A percentile compares a stretch with the other conserved stretches of the same genome.
These are phyloP conservation scores for Drosophila maculinotata DNA, from an alignment of 2,888 invertebrate genomes.

Conservation along the genomic window DNA sequence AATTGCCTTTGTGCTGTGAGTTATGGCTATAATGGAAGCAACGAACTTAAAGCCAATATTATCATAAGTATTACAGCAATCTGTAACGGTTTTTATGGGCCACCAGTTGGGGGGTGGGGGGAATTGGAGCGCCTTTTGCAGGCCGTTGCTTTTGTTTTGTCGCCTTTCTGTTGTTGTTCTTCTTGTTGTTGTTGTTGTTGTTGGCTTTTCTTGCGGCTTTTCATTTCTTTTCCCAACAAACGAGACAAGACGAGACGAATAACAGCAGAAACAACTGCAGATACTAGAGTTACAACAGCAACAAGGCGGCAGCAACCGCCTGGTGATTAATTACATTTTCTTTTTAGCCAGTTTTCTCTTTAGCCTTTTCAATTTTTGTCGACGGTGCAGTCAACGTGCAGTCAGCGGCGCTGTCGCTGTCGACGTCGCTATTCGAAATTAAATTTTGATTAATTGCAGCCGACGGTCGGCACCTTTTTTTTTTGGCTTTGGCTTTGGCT, in stretches of 20 bases:
- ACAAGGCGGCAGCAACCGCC: conserved; percentile 48
- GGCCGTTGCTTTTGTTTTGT: conserved; percentile 56
- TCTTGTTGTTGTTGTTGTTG: conserved; percentile 1
- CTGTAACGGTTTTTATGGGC: conserved; percentile 55
- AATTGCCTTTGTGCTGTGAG: conserved; percentile 43
- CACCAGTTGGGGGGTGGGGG: too few relatives aligned
- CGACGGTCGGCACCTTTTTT: conserved; percentile 67
- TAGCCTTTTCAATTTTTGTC: conserved; percentile 60
- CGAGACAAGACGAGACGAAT: conserved; percentile 19
- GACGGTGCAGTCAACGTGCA: conserved; percentile 4
- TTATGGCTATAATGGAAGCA: conserved; percentile 24
- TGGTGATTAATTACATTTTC: conserved; percentile 77
- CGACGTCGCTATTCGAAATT: conserved; percentile 71
- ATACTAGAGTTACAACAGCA: conserved; percentile 1
- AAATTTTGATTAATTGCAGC: conserved; percentile 77
- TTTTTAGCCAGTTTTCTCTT: conserved; percentile 66
- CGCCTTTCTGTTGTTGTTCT: too few relatives aligned
- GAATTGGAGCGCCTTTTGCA: conserved; percentile 30
- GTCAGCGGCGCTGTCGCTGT: conserved; percentile 32
- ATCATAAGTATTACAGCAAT: conserved; percentile 39
- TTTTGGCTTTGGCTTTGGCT: conserved; percentile 32
- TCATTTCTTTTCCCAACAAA: conserved; percentile 40
- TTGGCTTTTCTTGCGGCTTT: conserved; percentile 1
- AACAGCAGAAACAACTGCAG: conserved; percentile 6
- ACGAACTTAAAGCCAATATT: conserved; percentile 27